A percentile compares a stretch with the other conserved stretches of the same genome.
Conservation (phyloP, 2,888 invertebrate genomes). For the Rutpela maculata region DNA sequence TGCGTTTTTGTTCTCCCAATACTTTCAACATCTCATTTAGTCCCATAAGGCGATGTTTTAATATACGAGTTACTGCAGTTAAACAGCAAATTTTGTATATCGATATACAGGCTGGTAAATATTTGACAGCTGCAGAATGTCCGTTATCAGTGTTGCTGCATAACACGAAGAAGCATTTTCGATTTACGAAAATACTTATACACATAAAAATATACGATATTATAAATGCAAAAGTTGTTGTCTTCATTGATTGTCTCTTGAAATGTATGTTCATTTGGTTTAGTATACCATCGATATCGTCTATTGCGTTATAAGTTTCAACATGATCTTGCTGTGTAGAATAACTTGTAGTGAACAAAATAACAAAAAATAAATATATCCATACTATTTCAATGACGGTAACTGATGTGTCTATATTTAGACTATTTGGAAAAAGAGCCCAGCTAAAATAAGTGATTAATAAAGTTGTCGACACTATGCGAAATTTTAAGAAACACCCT, state of each 20-base stretch:
- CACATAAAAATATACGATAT: conserved; percentile 4
- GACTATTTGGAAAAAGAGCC: neutral
- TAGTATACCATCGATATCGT: conserved; percentile 1
- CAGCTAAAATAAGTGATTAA: neutral
- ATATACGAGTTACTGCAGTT: conserved; percentile 8
- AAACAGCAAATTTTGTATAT: conserved; percentile 3
- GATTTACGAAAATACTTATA: neutral
- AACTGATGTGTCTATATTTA: neutral
- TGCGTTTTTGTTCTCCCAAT: neutral
- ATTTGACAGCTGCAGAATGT: neutral
- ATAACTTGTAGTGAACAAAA: neutral
- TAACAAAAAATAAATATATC: conserved; percentile 8
- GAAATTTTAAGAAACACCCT: neutral
- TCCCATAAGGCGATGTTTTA: conserved; percentile 4
- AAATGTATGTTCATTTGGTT: conserved; percentile 22
- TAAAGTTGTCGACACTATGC: neutral
- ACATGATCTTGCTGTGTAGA: conserved; percentile 12
- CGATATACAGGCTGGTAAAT: neutral
- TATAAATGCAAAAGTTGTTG: neutral
- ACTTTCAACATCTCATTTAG: conserved; percentile 16
- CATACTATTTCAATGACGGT: neutral
- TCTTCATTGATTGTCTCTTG: neutral
- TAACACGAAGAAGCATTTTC: neutral
- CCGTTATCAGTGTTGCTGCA: neutral
- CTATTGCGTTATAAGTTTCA: conserved; percentile 12